Evolutionary conservation across 1,140 invertebrate species (phyloP).

Genomic region (Drosophila carrolli): DNA sequence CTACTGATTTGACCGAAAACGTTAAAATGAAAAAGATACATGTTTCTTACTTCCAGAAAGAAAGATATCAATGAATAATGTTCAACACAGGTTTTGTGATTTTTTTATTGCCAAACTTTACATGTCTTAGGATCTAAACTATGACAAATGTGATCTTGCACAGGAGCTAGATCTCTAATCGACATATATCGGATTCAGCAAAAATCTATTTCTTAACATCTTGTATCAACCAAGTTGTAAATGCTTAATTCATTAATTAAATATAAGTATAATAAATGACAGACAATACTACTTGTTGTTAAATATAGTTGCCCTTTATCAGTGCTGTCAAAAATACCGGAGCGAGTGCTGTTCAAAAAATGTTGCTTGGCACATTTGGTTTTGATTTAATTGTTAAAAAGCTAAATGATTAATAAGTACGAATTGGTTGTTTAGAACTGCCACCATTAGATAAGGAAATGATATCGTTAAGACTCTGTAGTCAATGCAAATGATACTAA

Average conservation of each 20-base stretch:
- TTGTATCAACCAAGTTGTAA: constrained; percentile 44
- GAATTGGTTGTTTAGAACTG: constrained; percentile 11
- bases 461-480: constrained; percentile 2
- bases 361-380: constrained; percentile 67
- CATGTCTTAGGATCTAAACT: constrained; percentile 28
- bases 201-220: constrained; percentile 29
- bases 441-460: constrained; percentile 26
- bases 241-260: constrained; percentile 27
- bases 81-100: constrained; percentile 7
- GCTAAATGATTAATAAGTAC: constrained; percentile 35
- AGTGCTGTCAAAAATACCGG: constrained; percentile 28
- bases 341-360: constrained; percentile 46
- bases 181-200: constrained; percentile 29
- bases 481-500: constrained; percentile 12
- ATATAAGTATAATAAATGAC: constrained; percentile 6
- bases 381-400: constrained; percentile 34
- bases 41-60: too few species aligned
- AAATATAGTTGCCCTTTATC: constrained; percentile 15
- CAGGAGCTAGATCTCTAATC: constrained; percentile 9
- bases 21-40: too few species aligned
- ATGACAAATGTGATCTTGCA: constrained; percentile 13
- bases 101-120: constrained; percentile 23
- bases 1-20: too few species aligned
- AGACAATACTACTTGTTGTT: constrained; percentile 27
- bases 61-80: not conserved